Percentiles rank a stretch among this genome's conserved stretches.
These are phyloP conservation scores for Limnephilus marmoratus DNA, from an alignment of 2,888 invertebrate species.

Conservation along the genomic window DNA sequence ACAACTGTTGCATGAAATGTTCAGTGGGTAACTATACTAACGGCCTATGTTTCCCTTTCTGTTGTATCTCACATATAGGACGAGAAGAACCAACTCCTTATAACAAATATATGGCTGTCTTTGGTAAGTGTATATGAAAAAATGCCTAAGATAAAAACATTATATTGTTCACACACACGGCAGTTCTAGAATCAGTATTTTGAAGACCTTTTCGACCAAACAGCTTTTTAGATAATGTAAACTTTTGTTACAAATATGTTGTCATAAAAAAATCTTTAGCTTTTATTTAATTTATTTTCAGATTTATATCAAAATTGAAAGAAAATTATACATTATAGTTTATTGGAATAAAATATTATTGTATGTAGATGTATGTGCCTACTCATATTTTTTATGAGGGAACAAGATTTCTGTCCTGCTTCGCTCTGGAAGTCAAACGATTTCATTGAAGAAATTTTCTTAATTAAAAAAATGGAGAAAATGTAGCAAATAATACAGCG, in stretches of 20 bases:
- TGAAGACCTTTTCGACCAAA: neutral
- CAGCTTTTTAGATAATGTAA: neutral
- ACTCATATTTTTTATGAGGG: too few species aligned
- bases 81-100: slow-evolving; percentile 97
- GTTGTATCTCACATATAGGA: slow-evolving; percentile 87
- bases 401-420: too few species aligned
- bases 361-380: neutral
- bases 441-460: too few species aligned
- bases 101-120: slow-evolving; percentile 96
- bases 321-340: neutral
- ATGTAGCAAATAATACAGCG: too few species aligned
- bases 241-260: neutral
- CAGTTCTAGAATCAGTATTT: slow-evolving; percentile 58
- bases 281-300: too few species aligned
- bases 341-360: neutral
- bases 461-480: too few species aligned
- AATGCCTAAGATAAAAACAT: slow-evolving; percentile 69
- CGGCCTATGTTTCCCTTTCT: slow-evolving; percentile 81
- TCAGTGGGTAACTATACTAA: slow-evolving; percentile 77
- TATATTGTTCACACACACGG: slow-evolving; percentile 68
- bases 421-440: too few species aligned
- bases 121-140: slow-evolving; percentile 88
- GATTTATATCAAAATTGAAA: neutral
- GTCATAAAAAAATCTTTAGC: neutral
- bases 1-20: slow-evolving; percentile 73